Evolutionary conservation across 2,113 vertebrate species (phyloP), one percentile per base, ranked within the genome.

Genomic region (Oryzias melastigma): DNA sequence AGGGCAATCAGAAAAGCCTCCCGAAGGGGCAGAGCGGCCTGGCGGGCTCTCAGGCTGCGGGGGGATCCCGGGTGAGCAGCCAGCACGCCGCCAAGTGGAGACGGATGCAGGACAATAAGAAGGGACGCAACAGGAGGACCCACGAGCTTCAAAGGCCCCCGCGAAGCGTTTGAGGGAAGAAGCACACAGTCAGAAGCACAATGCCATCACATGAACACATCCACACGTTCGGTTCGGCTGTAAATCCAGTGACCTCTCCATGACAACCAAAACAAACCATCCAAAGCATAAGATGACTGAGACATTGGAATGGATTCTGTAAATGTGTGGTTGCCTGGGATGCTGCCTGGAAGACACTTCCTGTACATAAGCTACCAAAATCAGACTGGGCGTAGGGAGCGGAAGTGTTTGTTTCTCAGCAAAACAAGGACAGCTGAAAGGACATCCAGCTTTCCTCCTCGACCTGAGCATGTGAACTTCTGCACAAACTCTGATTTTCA

Each of bases 81-180:
- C 79, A 90, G 66, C 89, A 91, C 55, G 75, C 92, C 18, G 92
- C 93, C 85, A 99, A 98, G 71, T 99, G 97, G 97, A 95, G 95
- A 85, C 95, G 97, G 82, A 90, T 97, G 87, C 96, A 98, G 81
- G 97, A 99, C 77, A 97, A 94, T 63, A 98, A 98, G 92, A 98
- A 98, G 87, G 95, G 96, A 61, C 94, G 97, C 71, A 99, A 98
- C 80, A 93, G 96, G 92, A 95, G 96, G 92, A 99, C 96, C 93
- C 97, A 99, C 44, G 96, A 98, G 89, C 95, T 96, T 81, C 95
- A 99, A 75, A 94, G 97, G 94, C 95, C 96, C 82, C 97, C 97
- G 17, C 93, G 97, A 61, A 99, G 97, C 87, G 95, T 99, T 89
- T 98, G 93, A 98, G 81, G 52, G 69, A 76, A 22, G 88, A 89